These are phyloP conservation scores for Chymomyza amoena DNA, from an alignment of 2,888 invertebrate genomes.

Conservation along the genomic window DNA sequence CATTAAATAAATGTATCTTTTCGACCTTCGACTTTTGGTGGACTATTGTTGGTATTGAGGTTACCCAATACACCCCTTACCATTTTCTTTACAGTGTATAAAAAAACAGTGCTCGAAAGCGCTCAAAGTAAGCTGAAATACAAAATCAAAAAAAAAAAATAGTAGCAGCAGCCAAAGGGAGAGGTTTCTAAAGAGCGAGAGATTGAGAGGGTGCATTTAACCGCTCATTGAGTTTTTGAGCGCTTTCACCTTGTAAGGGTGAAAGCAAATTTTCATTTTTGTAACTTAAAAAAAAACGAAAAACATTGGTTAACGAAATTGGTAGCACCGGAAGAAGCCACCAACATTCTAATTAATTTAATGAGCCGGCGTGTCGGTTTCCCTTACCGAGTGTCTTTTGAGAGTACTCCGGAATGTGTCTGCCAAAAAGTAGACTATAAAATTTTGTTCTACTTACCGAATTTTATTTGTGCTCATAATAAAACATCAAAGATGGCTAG, in stretches of 20 bases:
- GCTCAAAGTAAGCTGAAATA: conserved; percentile 19
- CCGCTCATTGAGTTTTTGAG: conserved; percentile 48
- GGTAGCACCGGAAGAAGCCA: conserved; percentile 5
- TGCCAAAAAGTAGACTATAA: neutral
- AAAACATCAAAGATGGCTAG: conserved; percentile 20
- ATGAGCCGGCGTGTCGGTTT: conserved; percentile 28
- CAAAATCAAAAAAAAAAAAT: conserved; percentile 26
- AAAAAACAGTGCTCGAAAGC: conserved; percentile 12
- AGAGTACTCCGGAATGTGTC: neutral
- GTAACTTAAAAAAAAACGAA: conserved; percentile 17
- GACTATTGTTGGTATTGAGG: too few species aligned
- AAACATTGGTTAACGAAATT: neutral
- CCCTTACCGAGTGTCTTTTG: neutral
- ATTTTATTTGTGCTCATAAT: neutral
- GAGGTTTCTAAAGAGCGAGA: neutral
- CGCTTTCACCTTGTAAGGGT: conserved; percentile 44
- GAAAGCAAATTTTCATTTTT: conserved; percentile 20
- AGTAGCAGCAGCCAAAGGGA: conserved; percentile 1
- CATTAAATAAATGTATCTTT: too few species aligned
- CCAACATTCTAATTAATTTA: conserved; percentile 60
- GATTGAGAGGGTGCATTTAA: conserved; percentile 35
- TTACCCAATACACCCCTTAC: too few species aligned
- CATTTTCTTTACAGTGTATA: neutral
- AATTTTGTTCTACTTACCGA: conserved; percentile 35
- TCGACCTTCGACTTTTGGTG: too few species aligned